Base-by-base conservation (phyloP, 2,113 vertebrate genomes). In the Nyctibius bracteatus region DNA sequence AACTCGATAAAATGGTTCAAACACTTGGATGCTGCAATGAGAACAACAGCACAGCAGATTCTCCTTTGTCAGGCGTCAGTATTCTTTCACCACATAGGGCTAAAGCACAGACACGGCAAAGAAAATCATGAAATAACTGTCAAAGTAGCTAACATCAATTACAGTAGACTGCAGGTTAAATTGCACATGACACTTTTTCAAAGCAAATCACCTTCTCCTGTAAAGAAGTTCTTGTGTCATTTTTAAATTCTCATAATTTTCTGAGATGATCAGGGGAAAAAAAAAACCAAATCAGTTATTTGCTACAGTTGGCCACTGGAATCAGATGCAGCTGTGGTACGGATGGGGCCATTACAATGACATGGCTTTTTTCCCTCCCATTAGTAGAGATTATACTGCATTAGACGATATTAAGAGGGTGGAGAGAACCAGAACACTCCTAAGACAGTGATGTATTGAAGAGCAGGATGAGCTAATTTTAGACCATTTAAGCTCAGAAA, bases 401-500 rank as follows among this genome's bases (percentile, higher is more conserved):
- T 91, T 92, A 94, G 46, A 25, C 70, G 66, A n/a, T 81, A 94
- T 57, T 90, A 88, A 72, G 70, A 92, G 62, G 70, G 88, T 92
- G 82, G 90, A 90, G 74, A 79, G 77, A 82, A 88, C 39, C 19
- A 46, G 41, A 83, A 80, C 17, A 21, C 58, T 81, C 21, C 80
- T 81, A 43, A 86, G 88, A 92, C 92, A 95, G 43, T 71, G 95
- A 96, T 91, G 68, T 59, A 94, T 83, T 77, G 39, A 47, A 61
- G 71, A 86, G 51, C 51, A 67, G 55, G 80, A 58, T 59, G 37
- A 86, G 65, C 83, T 96, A 92, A 94, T 86, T 95, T 95, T 96
- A 92, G 83, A 86, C 43, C 91, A 91, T 92, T 94, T 88, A 95
- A 84, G 81, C 54, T 88, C 86, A 95, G 89, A 93, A 92, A 94